Conservation (phyloP, 2,888 invertebrate genomes). For the Dorcus parallelipipedus region DNA sequence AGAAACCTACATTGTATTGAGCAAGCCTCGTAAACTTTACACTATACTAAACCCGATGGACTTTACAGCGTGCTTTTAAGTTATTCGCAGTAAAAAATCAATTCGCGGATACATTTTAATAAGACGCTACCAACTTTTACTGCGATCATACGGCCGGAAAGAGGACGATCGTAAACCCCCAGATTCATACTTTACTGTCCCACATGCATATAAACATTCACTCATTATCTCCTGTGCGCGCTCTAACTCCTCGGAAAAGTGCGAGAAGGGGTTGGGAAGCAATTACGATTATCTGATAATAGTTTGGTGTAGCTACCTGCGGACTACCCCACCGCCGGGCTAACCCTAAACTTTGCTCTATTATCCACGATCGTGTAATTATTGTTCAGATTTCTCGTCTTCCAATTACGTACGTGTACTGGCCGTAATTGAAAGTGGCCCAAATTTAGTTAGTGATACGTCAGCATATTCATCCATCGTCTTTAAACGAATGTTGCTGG, state of each 20-base stretch:
- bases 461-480: background rate
- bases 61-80: too few relatives aligned
- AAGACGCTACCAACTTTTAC: too few relatives aligned
- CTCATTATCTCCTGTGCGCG: background rate
- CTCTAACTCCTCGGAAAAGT: background rate
- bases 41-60: too few relatives aligned
- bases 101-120: too few relatives aligned
- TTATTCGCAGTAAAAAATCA: too few relatives aligned
- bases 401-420: slow-evolving; percentile 6
- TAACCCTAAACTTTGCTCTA: slow-evolving; percentile 11
- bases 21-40: too few relatives aligned
- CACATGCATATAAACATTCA: background rate
- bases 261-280: background rate
- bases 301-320: slow-evolving; percentile 19
- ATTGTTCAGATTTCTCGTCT: slow-evolving; percentile 14
- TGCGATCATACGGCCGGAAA: too few relatives aligned
- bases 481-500: too few relatives aligned
- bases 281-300: slow-evolving; percentile 23
- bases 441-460: slow-evolving; percentile 2
- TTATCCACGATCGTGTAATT: slow-evolving; percentile 14
- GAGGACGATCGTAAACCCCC: background rate
- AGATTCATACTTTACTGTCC: background rate
- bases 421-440: slow-evolving; percentile 14
- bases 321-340: slow-evolving; percentile 1
- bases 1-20: too few relatives aligned